Conservation (phyloP, 1,140 invertebrate species). For the Mylabris phalerata region DNA sequence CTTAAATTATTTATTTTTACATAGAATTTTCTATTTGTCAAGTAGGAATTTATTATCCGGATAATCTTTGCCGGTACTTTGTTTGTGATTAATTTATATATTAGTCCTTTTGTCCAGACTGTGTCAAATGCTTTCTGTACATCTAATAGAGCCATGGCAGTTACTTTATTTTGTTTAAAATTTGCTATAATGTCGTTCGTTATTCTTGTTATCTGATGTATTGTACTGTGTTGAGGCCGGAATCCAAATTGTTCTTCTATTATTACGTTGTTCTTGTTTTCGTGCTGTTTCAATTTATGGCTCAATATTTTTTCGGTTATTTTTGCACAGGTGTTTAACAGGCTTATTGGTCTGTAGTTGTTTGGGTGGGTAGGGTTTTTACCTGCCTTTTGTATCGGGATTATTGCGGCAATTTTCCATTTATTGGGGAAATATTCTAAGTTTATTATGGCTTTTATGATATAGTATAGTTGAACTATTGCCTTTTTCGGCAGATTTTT, state of each 20-base stretch:
- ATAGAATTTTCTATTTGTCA: slow-evolving; percentile 25
- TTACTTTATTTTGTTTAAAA: not conserved
- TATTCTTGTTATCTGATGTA: slow-evolving; percentile 1
- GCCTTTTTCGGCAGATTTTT: slow-evolving; percentile 1
- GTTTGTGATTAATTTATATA: slow-evolving; percentile 29
- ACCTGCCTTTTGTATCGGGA: not conserved
- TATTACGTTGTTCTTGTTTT: slow-evolving; percentile 10
- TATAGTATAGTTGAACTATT: not conserved
- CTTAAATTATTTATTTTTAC: slow-evolving; percentile 20
- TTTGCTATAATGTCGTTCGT: slow-evolving; percentile 1
- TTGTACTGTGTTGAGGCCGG: not conserved
- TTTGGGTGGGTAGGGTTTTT: not conserved
- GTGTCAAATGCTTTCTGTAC: slow-evolving; percentile 30
- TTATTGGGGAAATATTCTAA: not conserved
- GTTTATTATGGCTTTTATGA: not conserved
- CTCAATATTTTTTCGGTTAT: not conserved
- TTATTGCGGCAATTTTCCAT: not conserved
- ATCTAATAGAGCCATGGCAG: not conserved
- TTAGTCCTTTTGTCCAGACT: slow-evolving; percentile 34
- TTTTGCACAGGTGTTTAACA: not conserved
- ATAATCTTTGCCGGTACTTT: slow-evolving; percentile 20
- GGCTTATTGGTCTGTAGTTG: slow-evolving; percentile 11
- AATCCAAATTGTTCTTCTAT: slow-evolving; percentile 7
- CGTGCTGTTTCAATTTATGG: not conserved
- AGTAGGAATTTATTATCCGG: slow-evolving; percentile 28